Percentiles rank a stretch among this genome's conserved stretches.
Conservation (phyloP, 2,797 vertebrate species). For the Eremophila alpestris region DNA sequence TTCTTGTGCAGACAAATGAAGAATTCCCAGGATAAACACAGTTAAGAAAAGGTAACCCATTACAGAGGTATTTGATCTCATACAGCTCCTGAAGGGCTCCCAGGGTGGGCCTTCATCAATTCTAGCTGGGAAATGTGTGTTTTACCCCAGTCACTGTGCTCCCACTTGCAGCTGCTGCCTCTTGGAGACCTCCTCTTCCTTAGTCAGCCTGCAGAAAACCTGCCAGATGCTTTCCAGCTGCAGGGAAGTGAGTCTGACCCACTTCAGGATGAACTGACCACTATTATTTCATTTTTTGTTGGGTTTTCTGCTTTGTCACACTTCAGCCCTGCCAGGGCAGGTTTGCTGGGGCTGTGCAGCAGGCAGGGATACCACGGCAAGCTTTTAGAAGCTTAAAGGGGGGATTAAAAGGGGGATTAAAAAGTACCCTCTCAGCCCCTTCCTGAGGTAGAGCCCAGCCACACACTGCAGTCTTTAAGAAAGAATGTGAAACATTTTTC, state of each 20-base stretch:
- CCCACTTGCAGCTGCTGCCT: not conserved
- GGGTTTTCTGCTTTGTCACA: not conserved
- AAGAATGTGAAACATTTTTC: not conserved
- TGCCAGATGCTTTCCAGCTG: not conserved
- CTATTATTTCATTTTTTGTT: not conserved
- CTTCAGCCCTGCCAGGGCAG: not conserved
- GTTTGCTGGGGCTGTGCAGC: not conserved
- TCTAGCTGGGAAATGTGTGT: not conserved
- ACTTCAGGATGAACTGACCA: not conserved
- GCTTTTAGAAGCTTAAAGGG: not conserved
- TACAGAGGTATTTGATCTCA: not conserved
- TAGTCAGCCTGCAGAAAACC: not conserved
- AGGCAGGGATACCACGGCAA: not conserved
- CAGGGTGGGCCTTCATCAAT: not conserved
- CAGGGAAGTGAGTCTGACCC: not conserved
- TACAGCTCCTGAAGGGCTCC: not conserved
- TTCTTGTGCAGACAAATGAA: not conserved
- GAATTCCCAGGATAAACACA: not conserved
- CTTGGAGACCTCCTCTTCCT: not conserved
- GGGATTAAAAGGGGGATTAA: not conserved
- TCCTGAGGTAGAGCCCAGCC: not conserved
- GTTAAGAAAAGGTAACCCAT: not conserved
- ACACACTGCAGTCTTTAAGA: not conserved
- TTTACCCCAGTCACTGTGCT: fast-evolving
- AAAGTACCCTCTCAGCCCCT: not conserved